Evolutionary conservation across 2,797 vertebrate species (phyloP), one percentile per base, ranked within the genome.

Genomic region (Eulemur albifrons): DNA sequence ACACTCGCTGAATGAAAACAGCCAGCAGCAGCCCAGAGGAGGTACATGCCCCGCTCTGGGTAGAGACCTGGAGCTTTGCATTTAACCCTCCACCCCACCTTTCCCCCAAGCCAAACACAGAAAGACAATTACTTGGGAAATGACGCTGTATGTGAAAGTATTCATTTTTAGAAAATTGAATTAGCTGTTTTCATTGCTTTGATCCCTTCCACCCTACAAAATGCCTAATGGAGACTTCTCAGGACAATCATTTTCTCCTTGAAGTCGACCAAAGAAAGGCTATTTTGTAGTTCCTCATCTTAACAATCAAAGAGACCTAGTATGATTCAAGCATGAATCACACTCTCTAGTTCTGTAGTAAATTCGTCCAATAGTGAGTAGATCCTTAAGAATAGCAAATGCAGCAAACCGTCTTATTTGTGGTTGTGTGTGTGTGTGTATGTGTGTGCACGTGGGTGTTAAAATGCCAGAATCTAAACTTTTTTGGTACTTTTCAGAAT

Each of bases 121-220:
- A 82, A 94, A 96, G 61, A 40, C 23, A 96, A 83, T 96, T 97
- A 87, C 0, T 3, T 88, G 67, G 97, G 90, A 59, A 93, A 77
- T 83, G n/a, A 93, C 79, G 10, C 65, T 52, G 45, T 93, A 25
- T 87, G 27, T 92, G 79, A 96, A 32, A 86, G 73, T 95, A 96
- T 87, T 96, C 96, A 85, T 92, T 89, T 63, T 95, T 84, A 67
- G 59, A 94, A 98, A 96, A 97, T 67, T 90, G 83, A 97, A 98
- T 98, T 96, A 97, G 27, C 63, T 94, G 11, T 27, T 96, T 94
- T 88, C 61, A 27, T 92, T 69, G 27, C 84, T 97, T 86, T 81
- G 82, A 89, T 84, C 87, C 73, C 57, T 50, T 90, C 35, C 27
- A n/a, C 75, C 84, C 45, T 88, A 82, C 20, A 69, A 98, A 98